Evolutionary conservation across 1,140 invertebrate genomes (phyloP), one percentile per base, ranked within the genome.

Genomic region (Drosophila hydei): DNA sequence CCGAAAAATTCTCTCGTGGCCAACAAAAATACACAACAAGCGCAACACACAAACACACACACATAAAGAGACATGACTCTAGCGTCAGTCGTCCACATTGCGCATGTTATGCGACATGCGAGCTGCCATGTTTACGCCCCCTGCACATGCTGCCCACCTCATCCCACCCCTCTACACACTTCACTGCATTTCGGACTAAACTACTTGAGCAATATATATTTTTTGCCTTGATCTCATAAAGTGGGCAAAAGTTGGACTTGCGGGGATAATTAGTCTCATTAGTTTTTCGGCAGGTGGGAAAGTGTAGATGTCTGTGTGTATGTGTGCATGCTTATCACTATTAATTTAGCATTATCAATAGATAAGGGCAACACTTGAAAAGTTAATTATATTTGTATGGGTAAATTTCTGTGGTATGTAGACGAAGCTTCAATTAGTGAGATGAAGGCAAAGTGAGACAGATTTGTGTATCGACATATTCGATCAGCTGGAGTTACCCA

Each of bases 61-160:
- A 58, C 52, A 58, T 23, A 14, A 16, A 23, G 9, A 51, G 43
- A 65, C 38, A 51, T 52, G 69, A 45, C 36, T 40, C 47, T 40
- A 30, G 18, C 36, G 12, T 62, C 12, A 54, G 65, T 65, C 58
- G 45, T 72, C 54, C 36, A 67, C 58, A 75, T 74, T 83, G 79
- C 78, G 80, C 61, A 59, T 79, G 77, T 73, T 83, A 75, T 83
- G 79, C 75, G 79, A 84, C 77, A 84, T 83, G 79, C 69, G 79
- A 83, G 79, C 79, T 83, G 79, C 75, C 79, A 81, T 84, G 80
- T 85, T 83, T 75, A 50, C 76, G 36, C 38, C 38, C 50, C 18
- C 14, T 4, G 12, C 33, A 27, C 19, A 27, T 4, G 2, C 16
- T 51, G 9, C 4, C 14, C 25, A 12, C 27, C 27, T 4, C 51